Evolutionary conservation across 2,888 invertebrate species (phyloP).

Genomic region (Calameuta pallipes): DNA sequence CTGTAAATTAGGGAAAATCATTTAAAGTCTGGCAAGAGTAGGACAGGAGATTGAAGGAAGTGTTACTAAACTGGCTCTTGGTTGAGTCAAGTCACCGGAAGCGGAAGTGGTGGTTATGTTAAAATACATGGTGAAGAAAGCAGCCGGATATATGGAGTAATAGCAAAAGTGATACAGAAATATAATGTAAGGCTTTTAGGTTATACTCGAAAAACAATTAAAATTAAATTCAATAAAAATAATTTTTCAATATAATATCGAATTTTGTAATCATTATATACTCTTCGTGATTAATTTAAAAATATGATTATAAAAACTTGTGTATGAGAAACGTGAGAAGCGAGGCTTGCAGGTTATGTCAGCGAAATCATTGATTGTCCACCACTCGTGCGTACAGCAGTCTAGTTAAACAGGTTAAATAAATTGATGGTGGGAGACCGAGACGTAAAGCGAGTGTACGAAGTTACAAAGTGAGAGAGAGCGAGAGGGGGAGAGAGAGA

Average conservation of each 20-base stretch:
- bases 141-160: not conserved
- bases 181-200: not conserved
- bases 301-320: not conserved
- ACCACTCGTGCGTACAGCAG: not conserved
- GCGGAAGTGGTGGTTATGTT: not conserved
- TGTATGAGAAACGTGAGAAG: not conserved
- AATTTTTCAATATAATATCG: not conserved
- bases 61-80: not conserved
- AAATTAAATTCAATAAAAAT: not conserved
- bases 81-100: not conserved
- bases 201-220: not conserved
- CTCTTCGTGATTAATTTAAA: not conserved
- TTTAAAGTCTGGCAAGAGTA: too few relatives aligned
- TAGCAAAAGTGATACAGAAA: conserved; percentile 2
- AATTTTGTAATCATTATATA: not conserved
- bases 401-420: not conserved
- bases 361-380: not conserved
- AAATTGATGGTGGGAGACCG: not conserved
- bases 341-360: not conserved
- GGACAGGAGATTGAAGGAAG: not conserved
- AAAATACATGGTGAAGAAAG: not conserved
- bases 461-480: conserved; percentile 23
- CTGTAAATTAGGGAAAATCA: too few relatives aligned
- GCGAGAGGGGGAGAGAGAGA: conserved; percentile 10
- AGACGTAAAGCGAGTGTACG: conserved; percentile 18